Conservation (phyloP, 2,888 invertebrate species). For the Hololepta plana region DNA sequence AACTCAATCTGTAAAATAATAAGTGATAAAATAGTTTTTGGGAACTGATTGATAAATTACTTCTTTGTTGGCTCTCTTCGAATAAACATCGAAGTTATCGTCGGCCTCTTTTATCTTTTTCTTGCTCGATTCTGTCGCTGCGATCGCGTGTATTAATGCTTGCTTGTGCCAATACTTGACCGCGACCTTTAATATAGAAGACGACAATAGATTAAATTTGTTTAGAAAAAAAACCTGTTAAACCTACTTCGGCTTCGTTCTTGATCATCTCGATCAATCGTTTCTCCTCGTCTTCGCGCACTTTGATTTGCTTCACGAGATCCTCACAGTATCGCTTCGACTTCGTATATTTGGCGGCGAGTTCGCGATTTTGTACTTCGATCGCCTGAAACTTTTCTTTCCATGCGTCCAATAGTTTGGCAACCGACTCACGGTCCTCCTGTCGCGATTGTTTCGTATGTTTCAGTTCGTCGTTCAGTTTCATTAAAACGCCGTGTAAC, state of each 20-base stretch:
- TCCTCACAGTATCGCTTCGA: slow-evolving; percentile 5
- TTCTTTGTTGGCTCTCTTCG: slow-evolving; percentile 5
- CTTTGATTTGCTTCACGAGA: slow-evolving; percentile 7
- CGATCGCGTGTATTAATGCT: slow-evolving; percentile 5
- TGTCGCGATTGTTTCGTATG: slow-evolving; percentile 8
- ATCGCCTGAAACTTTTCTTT: slow-evolving; percentile 10
- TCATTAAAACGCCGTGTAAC: too few species aligned
- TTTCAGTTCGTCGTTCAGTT: slow-evolving; percentile 6
- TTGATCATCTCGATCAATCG: slow-evolving; percentile 9
- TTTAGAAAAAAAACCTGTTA: too few species aligned
- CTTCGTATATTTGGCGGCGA: slow-evolving; percentile 3
- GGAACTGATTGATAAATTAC: too few species aligned
- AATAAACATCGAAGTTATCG: too few species aligned
- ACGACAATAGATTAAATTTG: too few species aligned
- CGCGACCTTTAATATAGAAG: too few species aligned
- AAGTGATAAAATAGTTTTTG: too few species aligned
- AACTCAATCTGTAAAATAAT: slow-evolving; percentile 6
- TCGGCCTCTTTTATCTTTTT: slow-evolving; percentile 6
- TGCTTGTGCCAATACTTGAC: too few species aligned
- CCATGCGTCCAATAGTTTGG: slow-evolving; percentile 12
- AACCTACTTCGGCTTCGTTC: slow-evolving; percentile 9
- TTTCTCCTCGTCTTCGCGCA: slow-evolving; percentile 8
- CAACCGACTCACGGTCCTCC: slow-evolving; percentile 12
- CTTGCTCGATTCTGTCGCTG: slow-evolving; percentile 6
- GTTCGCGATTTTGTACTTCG: slow-evolving; percentile 10